Base-by-base conservation (phyloP, 92 coral and sea anemone species). In the Palythoa heliodiscus region DNA sequence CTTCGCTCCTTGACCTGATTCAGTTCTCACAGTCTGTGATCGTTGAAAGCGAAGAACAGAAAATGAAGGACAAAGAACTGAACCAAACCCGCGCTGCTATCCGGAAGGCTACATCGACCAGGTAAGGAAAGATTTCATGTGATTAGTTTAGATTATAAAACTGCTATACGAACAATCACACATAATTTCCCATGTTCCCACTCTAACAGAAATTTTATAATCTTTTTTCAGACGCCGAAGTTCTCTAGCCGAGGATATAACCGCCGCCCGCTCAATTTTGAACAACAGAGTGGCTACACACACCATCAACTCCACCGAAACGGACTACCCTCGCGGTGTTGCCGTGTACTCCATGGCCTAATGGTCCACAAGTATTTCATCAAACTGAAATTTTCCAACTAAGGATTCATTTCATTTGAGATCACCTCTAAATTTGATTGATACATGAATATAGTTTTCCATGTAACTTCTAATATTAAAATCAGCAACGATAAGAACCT, bases 191-290 rank as follows among this genome's bases (percentile, higher is more conserved):
- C 50, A 43, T 43, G 50, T 8, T 43, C 50, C 50, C n/a, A 15
- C 8, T 68, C 72, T 68, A 68, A 68, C 1, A 68, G 11, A 0
- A 10, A 9, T 1, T 13, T 57, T 57, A 57, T 7, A 57, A 57
- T 12, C 52, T 2, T 38, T 11, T 52, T 75, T 11, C 11, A 75
- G 80, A 52, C 80, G 66, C 38, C 80, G 64, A 14, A 75, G 80
- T 13, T 75, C 80, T 11, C 60, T 52, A 19, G 80, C 80, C n/a
- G 80, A 75, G 19, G 63, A 52, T 20, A 52, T 75, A n/a, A 23
- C 80, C 39, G 61, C 61, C 3, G 80, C 80, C 17, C 7, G 61
- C 10, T 75, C 40, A 7, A 75, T 75, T 9, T 11, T 75, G 35
- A 14, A 69, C n/a, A 14, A 69, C n/a, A 37, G 25, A 69, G 47